Percentiles rank a stretch among this genome's conserved stretches.
These are phyloP conservation scores for Salvelinus alpinus DNA, from an alignment of 2,113 vertebrate genomes.

Conservation along the genomic window DNA sequence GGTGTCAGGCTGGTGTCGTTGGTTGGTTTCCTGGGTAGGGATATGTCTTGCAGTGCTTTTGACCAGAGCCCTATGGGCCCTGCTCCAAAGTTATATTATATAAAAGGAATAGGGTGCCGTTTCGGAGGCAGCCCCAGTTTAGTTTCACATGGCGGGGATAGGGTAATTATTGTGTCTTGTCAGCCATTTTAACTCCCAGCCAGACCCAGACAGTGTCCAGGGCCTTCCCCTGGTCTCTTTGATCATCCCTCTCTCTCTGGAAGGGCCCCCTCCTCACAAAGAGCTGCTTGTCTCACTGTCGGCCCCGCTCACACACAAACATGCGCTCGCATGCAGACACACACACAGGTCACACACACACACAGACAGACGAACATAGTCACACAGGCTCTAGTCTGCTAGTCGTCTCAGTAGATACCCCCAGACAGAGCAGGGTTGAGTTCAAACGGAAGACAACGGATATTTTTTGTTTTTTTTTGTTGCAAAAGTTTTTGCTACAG, in stretches of 20 bases:
- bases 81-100: background rate
- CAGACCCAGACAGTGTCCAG: slow-evolving; percentile 40
- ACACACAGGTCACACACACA: background rate
- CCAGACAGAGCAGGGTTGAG: background rate
- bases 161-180: no score
- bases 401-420: slow-evolving; percentile 3
- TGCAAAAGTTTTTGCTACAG: no score
- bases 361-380: background rate
- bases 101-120: background rate
- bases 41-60: no score
- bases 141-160: no score
- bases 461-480: no score
- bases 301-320: background rate
- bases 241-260: slow-evolving; percentile 29
- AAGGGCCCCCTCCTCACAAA: slow-evolving; percentile 42
- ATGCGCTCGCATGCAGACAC: background rate
- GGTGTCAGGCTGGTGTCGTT: background rate
- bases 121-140: no score
- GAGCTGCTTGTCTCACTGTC: slow-evolving; percentile 35
- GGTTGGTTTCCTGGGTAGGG: background rate
- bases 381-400: slow-evolving; percentile 8
- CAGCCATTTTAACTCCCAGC: background rate
- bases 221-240: slow-evolving; percentile 33
- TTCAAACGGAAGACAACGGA: no score
- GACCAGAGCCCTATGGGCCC: no score